These are phyloP conservation scores for Ovis canadensis DNA, from an alignment of 2,113 vertebrate species.

Conservation along the genomic window DNA sequence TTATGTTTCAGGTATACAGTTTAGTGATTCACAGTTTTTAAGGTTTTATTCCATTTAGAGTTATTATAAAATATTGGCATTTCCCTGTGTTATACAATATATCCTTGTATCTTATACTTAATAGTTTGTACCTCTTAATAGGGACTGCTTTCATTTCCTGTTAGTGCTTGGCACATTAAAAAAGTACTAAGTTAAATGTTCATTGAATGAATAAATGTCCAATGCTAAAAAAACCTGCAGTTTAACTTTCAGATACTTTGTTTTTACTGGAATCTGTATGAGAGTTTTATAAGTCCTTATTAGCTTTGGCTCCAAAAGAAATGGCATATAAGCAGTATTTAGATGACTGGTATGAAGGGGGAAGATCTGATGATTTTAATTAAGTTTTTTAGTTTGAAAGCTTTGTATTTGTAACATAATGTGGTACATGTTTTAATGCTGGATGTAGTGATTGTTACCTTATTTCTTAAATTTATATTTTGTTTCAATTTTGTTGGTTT, in stretches of 20 bases:
- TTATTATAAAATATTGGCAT: neutral
- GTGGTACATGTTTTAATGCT: constrained; percentile 35
- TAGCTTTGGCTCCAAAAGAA: constrained; percentile 41
- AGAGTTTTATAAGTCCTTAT: neutral
- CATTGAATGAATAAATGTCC: constrained; percentile 44
- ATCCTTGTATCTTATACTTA: neutral
- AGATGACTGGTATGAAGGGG: constrained; percentile 9
- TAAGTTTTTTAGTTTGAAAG: constrained; percentile 37
- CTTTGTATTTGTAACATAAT: constrained; percentile 49
- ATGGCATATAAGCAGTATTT: constrained; percentile 1
- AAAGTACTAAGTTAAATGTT: constrained; percentile 41
- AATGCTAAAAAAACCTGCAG: constrained; percentile 14
- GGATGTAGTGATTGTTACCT: constrained; percentile 30
- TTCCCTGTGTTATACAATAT: neutral
- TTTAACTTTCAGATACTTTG: constrained; percentile 48
- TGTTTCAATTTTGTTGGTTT: constrained; percentile 33
- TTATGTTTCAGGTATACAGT: neutral
- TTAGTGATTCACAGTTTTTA: neutral
- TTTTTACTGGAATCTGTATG: constrained; percentile 48
- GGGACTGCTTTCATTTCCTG: constrained; percentile 42
- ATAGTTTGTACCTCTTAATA: neutral
- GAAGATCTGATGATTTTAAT: constrained; percentile 13
- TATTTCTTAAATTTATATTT: constrained; percentile 30
- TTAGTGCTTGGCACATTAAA: constrained; percentile 39
- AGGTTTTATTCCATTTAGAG: neutral